These are phyloP conservation scores for Zingel zingel DNA, from an alignment of 2,113 vertebrate genomes.

Conservation along the genomic window DNA sequence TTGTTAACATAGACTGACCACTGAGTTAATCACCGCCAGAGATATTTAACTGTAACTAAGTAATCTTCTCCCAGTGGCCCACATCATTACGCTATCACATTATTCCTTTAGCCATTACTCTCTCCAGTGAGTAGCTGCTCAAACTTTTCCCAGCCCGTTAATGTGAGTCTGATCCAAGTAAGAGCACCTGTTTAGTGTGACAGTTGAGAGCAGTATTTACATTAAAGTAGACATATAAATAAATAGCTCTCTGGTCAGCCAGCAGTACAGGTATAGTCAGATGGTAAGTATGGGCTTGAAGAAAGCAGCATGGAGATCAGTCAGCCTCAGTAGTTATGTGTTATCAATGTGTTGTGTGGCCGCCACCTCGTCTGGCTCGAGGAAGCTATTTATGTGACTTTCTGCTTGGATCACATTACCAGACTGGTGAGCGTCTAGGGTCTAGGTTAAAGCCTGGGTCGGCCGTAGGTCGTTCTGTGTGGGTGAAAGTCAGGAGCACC, in stretches of 20 bases:
- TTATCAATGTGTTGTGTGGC: slow-evolving; percentile 66
- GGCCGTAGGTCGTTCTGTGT: slow-evolving; percentile 15
- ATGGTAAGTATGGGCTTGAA: not conserved
- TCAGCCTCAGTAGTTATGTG: slow-evolving; percentile 49
- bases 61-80: slow-evolving; percentile 25
- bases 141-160: slow-evolving; percentile 25
- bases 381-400: slow-evolving; percentile 73
- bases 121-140: slow-evolving; percentile 1
- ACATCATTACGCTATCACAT: slow-evolving; percentile 42
- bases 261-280: not conserved
- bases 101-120: slow-evolving; percentile 28
- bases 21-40: slow-evolving; percentile 19
- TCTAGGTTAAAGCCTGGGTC: slow-evolving; percentile 58
- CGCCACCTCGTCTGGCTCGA: slow-evolving; percentile 64
- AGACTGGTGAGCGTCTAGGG: slow-evolving; percentile 38
- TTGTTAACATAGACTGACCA: slow-evolving; percentile 35
- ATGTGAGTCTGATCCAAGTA: not conserved
- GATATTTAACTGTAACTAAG: slow-evolving; percentile 33
- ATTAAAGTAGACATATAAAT: not conserved
- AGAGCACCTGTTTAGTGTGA: not conserved
- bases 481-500: slow-evolving; percentile 28
- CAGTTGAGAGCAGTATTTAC: not conserved
- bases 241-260: not conserved
- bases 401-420: slow-evolving; percentile 63
- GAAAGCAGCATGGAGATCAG: slow-evolving; percentile 37